Percentiles rank a stretch among this genome's conserved stretches.
Evolutionary conservation across 2,888 invertebrate species (phyloP).

Genomic region (Elysia crispata): DNA sequence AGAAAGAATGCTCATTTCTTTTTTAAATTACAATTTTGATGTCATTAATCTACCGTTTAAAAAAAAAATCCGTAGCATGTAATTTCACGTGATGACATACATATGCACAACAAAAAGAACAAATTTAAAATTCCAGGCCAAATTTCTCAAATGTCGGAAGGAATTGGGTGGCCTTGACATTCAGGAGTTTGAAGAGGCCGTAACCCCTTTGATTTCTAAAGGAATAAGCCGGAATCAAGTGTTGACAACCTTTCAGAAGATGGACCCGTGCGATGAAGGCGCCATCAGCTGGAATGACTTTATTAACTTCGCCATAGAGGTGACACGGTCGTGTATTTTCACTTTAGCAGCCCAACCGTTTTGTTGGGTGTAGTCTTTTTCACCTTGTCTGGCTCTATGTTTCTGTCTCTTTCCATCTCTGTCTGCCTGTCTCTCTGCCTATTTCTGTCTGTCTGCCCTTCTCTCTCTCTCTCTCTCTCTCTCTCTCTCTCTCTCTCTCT

Average conservation of each 20-base stretch:
- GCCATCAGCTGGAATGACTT: slow-evolving; percentile 86
- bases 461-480: too few relatives aligned
- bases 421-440: too few relatives aligned
- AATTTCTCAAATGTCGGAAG: slow-evolving; percentile 37
- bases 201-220: slow-evolving; percentile 64
- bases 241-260: slow-evolving; percentile 72
- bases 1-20: too few relatives aligned
- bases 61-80: too few relatives aligned
- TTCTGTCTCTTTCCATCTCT: too few relatives aligned
- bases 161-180: slow-evolving; percentile 60
- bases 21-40: too few relatives aligned
- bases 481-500: background rate
- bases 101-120: too few relatives aligned
- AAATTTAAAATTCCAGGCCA: slow-evolving; percentile 40
- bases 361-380: too few relatives aligned
- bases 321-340: background rate
- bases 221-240: slow-evolving; percentile 67
- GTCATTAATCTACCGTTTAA: too few relatives aligned
- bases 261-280: slow-evolving; percentile 80
- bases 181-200: slow-evolving; percentile 69
- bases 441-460: too few relatives aligned
- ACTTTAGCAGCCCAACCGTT: background rate
- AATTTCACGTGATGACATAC: too few relatives aligned
- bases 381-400: too few relatives aligned
- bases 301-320: slow-evolving; percentile 82